Evolutionary conservation across 2,888 invertebrate species (phyloP), one percentile per base, ranked within the genome.

Genomic region (Corbicula japonica): DNA sequence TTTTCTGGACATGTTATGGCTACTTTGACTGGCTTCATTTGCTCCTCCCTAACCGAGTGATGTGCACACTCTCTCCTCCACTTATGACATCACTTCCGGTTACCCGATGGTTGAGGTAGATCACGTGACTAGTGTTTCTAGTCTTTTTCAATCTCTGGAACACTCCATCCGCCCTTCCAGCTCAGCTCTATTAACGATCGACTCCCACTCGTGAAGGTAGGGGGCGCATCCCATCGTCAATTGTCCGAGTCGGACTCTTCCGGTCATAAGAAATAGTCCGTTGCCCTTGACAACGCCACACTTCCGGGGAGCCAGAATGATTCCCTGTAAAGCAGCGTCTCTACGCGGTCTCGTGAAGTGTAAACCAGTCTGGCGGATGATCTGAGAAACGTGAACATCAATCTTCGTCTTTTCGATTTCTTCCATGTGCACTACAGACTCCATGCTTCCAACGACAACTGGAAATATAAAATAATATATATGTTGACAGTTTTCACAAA

Each of bases 241-340:
- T 28, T 86, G 83, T n/a, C 88, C 89, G 21, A 91, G 84, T 6
- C 90, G 79, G 34, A 87, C 69, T 52, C 86, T 80, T 28, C 91
- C 91, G 1, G 89, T 89, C 76, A 91, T 84, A 1, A 91, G 80
- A 63, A 90, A 90, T 32, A 84, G 65, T 15, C 90, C 90, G 8
- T 80, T 72, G 12, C 89, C 87, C 21, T 77, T 79, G 12, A 61
- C 58, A 21, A 89, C 74, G 2, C 88, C 87, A 69, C 91, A 91
- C 50, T 87, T 84, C 26, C 69, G 68, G 10, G 88, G 89, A 6
- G 86, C 85, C 4, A 75, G 71, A 38, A 91, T 79, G 66, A 76
- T 80, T 30, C 90, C 91, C 30, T 80, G 76, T 8, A 89, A 82
- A 12, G 69, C 79, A 12, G 75, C 66, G 56, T 83, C 79, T 26